Base-by-base conservation (phyloP, 2,113 vertebrate species). In the Brachypodius melanocephalos region DNA sequence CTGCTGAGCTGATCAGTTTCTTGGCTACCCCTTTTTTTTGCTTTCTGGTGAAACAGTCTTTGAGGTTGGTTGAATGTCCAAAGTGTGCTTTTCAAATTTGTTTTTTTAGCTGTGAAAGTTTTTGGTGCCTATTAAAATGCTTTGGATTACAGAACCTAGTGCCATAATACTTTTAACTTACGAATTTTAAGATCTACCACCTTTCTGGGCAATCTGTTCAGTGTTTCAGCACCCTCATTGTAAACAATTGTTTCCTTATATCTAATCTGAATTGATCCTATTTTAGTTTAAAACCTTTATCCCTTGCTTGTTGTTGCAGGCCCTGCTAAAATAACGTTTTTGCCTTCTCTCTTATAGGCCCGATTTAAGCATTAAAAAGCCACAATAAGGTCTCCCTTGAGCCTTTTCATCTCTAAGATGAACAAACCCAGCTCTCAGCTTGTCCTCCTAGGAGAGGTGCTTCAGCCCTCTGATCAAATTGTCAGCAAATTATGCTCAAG, bases 341-440 rank as follows among this genome's bases (percentile, higher is more conserved):
- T 45, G 6, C 12, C 6, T 18, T 84, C 45, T 90, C 55, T 81
- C 19, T 62, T 49, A 7, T 2, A 21, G 7, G 9, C 15, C 5
- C 22, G 8, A n/a, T 69, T 51, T 69, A 79, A n/a, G 36, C 49
- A 42, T 4, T 51, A 45, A 25, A 75, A 83, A 29, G 28, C 42
- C 1, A 3, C 46, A 19, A 2, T 45, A 31, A 74, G 29, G n/a
- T 78, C 7, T 66, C 8, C 8, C 20, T 2, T 1, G 14, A 67
- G 36, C 46, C 45, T 89, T 45, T 36, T 88, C 26, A 54, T 72
- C 16, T 80, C 43, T 9, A 58, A 46, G 25, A n/a, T 84, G 49
- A 76, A 14, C 14, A 72, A 10, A 8, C 24, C 38, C 24, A 72
- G 2, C 10, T 65, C 15, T 61, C 42, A 71, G 36, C 26, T 43